Conservation (phyloP, 2,113 vertebrate genomes). For the Anarrhichthys ocellatus region DNA sequence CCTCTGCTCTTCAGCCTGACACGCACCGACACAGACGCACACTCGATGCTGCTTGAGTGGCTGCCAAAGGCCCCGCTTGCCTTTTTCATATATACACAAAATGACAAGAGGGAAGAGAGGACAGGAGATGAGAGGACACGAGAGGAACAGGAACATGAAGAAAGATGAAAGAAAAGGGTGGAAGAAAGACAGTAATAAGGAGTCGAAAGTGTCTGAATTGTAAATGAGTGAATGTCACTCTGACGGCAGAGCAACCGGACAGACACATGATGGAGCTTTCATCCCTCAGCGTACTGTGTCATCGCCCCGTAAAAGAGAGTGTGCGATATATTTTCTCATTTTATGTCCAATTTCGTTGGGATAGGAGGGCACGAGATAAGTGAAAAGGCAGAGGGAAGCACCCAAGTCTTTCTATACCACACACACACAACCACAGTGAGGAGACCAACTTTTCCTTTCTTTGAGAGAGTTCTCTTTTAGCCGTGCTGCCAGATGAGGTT, state of each 20-base stretch:
- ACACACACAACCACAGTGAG: conserved; percentile 33
- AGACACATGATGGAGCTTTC: conserved; percentile 72
- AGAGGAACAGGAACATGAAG: conserved; percentile 51
- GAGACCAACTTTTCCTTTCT: conserved; percentile 68
- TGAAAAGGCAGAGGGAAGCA: conserved; percentile 72
- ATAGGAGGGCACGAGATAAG: conserved; percentile 65
- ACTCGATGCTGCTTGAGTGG: conserved; percentile 39
- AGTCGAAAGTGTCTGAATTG: conserved; percentile 64
- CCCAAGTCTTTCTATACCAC: conserved; percentile 41
- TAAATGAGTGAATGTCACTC: conserved; percentile 67
- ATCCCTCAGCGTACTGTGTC: conserved; percentile 65
- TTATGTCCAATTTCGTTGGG: conserved; percentile 51
- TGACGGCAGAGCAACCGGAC: conserved; percentile 55
- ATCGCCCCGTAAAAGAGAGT: conserved; percentile 58
- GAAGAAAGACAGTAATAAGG: conserved; percentile 67
- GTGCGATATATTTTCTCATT: conserved; percentile 68
- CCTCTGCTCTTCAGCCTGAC: conserved; percentile 54
- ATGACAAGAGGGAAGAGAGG: conserved; percentile 59
- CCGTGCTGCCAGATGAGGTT: conserved; percentile 67
- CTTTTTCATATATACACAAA: conserved; percentile 60
- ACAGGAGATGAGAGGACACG: conserved; percentile 54
- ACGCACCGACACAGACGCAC: conserved; percentile 42
- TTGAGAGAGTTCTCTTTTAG: conserved; percentile 56
- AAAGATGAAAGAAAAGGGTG: conserved; percentile 69
- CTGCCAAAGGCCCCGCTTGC: conserved; percentile 61